These are phyloP conservation scores for Euleptes europaea DNA, from an alignment of 2,113 vertebrate genomes.

Conservation along the genomic window DNA sequence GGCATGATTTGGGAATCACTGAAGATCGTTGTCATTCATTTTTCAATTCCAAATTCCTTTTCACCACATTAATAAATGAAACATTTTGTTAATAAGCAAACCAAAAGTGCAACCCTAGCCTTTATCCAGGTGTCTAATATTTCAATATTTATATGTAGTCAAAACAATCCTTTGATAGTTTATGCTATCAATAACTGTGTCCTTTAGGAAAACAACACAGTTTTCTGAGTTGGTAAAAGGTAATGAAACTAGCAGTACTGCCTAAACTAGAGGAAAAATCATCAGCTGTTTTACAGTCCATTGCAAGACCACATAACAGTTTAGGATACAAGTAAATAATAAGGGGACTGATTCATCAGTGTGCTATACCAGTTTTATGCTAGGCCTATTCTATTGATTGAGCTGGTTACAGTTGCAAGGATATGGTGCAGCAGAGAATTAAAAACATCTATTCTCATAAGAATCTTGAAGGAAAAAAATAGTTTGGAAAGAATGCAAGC, in stretches of 20 bases:
- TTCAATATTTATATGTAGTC: background rate
- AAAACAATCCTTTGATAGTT: background rate
- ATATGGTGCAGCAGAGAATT: background rate
- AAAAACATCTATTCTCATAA: background rate
- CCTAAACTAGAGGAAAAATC: background rate
- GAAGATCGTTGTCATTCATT: too few relatives aligned
- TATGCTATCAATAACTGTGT: background rate
- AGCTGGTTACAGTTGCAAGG: slow-evolving; percentile 5
- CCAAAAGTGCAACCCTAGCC: too few relatives aligned
- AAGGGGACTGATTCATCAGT: background rate
- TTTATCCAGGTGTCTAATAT: background rate
- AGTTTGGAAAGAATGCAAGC: background rate
- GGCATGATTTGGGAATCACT: too few relatives aligned
- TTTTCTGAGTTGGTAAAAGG: background rate
- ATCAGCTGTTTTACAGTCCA: slow-evolving; percentile 8
- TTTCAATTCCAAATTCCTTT: too few relatives aligned
- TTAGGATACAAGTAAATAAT: slow-evolving; percentile 1
- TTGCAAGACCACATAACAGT: slow-evolving; percentile 9
- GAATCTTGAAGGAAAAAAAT: background rate
- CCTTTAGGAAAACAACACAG: background rate
- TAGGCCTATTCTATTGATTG: slow-evolving; percentile 1
- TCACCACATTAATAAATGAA: too few relatives aligned
- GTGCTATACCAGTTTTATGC: background rate
- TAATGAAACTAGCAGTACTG: background rate
- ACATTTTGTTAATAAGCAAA: too few relatives aligned